Base-by-base conservation (phyloP, 2,113 vertebrate species). In the Myiozetetes cayanensis region DNA sequence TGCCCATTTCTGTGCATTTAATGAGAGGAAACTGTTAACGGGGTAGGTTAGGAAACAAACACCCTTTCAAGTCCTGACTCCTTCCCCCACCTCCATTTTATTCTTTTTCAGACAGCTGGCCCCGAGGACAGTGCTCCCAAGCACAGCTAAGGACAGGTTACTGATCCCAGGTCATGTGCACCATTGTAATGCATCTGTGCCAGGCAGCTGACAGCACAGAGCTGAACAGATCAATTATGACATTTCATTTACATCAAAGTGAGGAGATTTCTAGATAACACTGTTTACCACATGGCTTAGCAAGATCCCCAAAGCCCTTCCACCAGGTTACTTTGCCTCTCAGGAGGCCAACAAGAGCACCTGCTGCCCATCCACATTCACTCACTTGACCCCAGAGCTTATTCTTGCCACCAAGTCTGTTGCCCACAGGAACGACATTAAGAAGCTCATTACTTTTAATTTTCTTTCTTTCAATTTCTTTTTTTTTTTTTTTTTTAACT, bases 181-280 rank as follows among this genome's bases (percentile, higher is more conserved):
- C 55, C 22, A 46, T 10, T 77, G 83, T 74, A 96, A 95, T 44
- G 72, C 85, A 95, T 67, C 86, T 72, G 87, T 63, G 81, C 13
- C 65, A 75, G 52, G 88, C 95, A 96, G 94, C 96, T 97, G 95
- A 67, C 94, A 93, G 89, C 85, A 89, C 89, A 82, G 17, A 87
- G 85, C n/a, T 77, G 72, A 83, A 78, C 55, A 77, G 63, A 94
- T 93, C 76, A 84, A 80, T 95, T 63, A 59, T 74, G 65, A 94
- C 94, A 93, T 96, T 94, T 96, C 68, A 85, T 83, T 88, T 66
- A 96, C 92, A 94, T 96, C 91, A 90, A 93, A 97, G 90, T 84
- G 72, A 93, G 74, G 75, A 92, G 87, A 71, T 93, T 80, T 61
- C 83, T n/a, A 90, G 91, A 96, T 96, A 97, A 94, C 56, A 56